Percentiles rank a stretch among this genome's conserved stretches.
phyloP scores from a whole-genome alignment of 2,113 vertebrate species.

The Oryzias javanicus region DNA sequence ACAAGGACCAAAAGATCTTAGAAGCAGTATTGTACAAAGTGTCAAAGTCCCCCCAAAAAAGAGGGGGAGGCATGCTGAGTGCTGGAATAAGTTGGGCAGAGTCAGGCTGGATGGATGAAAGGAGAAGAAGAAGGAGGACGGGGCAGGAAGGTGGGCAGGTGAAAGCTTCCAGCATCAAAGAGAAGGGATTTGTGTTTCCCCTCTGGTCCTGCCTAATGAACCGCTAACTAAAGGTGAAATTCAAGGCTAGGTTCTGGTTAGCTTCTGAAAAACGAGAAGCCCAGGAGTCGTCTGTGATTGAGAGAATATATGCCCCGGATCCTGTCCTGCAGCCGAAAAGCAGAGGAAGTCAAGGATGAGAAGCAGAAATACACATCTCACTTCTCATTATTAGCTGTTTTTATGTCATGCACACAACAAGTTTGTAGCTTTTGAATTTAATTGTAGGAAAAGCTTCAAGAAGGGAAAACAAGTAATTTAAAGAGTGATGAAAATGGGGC shows the following conservation, averaged over 20 bases:
- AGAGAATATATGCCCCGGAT: neutral
- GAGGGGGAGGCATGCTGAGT: slow-evolving; percentile 14
- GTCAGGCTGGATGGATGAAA: slow-evolving; percentile 14
- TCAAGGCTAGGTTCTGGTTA: slow-evolving; percentile 25
- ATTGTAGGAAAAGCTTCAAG: no score
- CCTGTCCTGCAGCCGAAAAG: neutral
- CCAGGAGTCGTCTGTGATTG: neutral
- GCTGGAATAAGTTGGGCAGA: neutral
- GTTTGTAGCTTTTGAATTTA: no score
- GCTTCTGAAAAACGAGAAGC: neutral
- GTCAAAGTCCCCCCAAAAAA: slow-evolving; percentile 26
- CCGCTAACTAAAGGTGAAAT: slow-evolving; percentile 12
- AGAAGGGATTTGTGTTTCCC: slow-evolving; percentile 17
- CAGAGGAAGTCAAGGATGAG: slow-evolving; percentile 9
- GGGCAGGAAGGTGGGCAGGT: slow-evolving; percentile 33
- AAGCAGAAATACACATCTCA: slow-evolving; percentile 12
- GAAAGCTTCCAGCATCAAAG: slow-evolving; percentile 28
- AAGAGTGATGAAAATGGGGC: no score
- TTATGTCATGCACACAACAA: neutral
- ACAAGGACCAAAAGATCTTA: slow-evolving; percentile 3
- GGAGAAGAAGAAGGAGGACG: slow-evolving; percentile 1
- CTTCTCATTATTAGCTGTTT: slow-evolving; percentile 1
- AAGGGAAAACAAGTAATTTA: no score
- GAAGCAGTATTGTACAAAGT: slow-evolving; percentile 5
- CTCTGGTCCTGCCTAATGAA: slow-evolving; percentile 16